phyloP scores from a whole-genome alignment of 2,113 vertebrate genomes.

The Cricetomys ansorgei region DNA sequence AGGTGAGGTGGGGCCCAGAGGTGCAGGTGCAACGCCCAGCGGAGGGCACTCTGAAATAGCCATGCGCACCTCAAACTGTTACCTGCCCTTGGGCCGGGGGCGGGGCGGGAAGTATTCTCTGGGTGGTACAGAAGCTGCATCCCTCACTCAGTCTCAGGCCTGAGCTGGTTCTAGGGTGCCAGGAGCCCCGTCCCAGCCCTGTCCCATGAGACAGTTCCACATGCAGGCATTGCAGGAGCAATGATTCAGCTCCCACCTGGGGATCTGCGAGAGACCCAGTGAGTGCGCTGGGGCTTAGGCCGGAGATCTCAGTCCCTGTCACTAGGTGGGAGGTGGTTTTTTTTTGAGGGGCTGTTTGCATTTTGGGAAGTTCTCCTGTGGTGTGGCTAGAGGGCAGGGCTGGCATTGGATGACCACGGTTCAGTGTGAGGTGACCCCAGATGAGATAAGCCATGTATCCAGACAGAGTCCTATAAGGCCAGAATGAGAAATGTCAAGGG shows the following conservation, averaged over 20 bases:
- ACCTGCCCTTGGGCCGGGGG: neutral
- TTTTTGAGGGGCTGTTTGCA: neutral
- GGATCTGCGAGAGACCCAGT: neutral
- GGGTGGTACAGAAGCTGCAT: neutral
- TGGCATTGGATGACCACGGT: fast-evolving
- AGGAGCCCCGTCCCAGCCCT: neutral
- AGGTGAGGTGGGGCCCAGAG: neutral
- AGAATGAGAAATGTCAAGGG: neutral
- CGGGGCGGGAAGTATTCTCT: neutral
- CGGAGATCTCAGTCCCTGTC: neutral
- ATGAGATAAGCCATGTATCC: too few species aligned
- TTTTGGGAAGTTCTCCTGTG: neutral
- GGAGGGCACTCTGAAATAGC: neutral
- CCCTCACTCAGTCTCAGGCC: neutral
- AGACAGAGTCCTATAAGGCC: neutral
- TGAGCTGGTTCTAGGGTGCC: neutral
- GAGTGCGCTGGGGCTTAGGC: fast-evolving
- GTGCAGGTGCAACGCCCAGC: too few species aligned
- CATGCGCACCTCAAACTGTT: neutral
- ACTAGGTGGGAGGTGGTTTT: neutral
- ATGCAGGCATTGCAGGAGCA: neutral
- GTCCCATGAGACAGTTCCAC: neutral
- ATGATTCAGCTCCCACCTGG: neutral
- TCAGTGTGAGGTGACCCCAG: neutral
- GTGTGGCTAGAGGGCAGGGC: neutral